These are phyloP conservation scores for Botrylloides violaceus DNA, from an alignment of 23 tunicate genomes.

Conservation along the genomic window DNA sequence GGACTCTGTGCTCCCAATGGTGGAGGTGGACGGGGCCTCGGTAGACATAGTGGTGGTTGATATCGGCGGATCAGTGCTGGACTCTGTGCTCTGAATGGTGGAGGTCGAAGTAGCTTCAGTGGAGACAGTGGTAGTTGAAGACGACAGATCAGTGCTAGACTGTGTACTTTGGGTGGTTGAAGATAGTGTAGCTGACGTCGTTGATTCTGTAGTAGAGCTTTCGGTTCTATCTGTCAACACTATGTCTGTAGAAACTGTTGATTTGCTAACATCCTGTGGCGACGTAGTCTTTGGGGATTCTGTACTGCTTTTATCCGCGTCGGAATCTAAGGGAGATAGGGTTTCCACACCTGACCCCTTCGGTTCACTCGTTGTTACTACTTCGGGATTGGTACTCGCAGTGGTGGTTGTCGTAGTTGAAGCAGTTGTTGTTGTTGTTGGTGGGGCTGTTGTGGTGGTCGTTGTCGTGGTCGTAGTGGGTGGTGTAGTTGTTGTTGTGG, in stretches of 20 bases:
- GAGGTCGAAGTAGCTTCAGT: not conserved
- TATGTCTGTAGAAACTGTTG: not conserved
- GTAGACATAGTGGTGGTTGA: no score
- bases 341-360: no score
- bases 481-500: not conserved
- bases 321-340: not conserved
- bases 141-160: not conserved
- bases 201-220: not conserved
- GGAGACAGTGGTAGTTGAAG: not conserved
- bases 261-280: no score
- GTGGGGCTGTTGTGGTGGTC: not conserved
- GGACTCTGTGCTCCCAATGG: not conserved
- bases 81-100: not conserved
- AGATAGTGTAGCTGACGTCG: not conserved
- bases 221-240: not conserved
- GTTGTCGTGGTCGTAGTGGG: not conserved
- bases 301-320: not conserved
- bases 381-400: not conserved
- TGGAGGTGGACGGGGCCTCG: not conserved
- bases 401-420: not conserved
- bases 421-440: not conserved
- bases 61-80: no score
- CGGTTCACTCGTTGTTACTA: not conserved
- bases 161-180: not conserved
- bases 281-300: not conserved